Percentiles rank a stretch among this genome's conserved stretches.
Evolutionary conservation across 2,113 vertebrate genomes (phyloP).

Genomic region (Lophius piscatorius): DNA sequence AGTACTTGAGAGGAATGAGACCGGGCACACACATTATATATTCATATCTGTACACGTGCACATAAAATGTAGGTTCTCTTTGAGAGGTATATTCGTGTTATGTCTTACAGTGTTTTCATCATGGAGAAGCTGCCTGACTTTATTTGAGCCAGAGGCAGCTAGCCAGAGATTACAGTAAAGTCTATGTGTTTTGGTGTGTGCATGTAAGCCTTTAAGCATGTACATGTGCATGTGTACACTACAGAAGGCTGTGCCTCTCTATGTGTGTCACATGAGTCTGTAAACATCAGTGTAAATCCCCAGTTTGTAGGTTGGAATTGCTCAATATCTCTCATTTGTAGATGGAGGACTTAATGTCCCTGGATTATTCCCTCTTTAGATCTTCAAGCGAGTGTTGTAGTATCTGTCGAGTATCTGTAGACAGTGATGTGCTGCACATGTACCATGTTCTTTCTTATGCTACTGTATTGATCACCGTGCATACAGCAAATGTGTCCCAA

Average conservation of each 20-base stretch:
- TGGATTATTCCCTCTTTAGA: slow-evolving; percentile 61
- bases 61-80: slow-evolving; percentile 7
- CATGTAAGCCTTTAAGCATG: slow-evolving; percentile 41
- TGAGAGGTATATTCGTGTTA: slow-evolving; percentile 11
- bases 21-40: background rate
- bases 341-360: slow-evolving; percentile 53
- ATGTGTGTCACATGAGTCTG: slow-evolving; percentile 51
- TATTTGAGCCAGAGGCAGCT: slow-evolving; percentile 45
- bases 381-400: slow-evolving; percentile 33
- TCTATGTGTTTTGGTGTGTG: slow-evolving; percentile 31
- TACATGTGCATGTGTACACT: slow-evolving; percentile 34
- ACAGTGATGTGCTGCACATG: slow-evolving; percentile 13
- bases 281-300: slow-evolving; percentile 55
- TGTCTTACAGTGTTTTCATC: slow-evolving; percentile 34
- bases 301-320: slow-evolving; percentile 67
- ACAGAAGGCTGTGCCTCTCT: slow-evolving; percentile 9
- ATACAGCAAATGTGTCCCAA: slow-evolving; percentile 6
- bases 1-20: background rate
- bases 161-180: slow-evolving; percentile 64
- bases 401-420: too few species aligned
- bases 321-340: slow-evolving; percentile 50
- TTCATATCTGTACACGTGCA: background rate
- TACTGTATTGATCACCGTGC: slow-evolving; percentile 20
- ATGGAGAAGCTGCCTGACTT: slow-evolving; percentile 43
- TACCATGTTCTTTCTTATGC: slow-evolving; percentile 11